Base-by-base conservation (phyloP, 2,797 vertebrate genomes). In the Cynopterus sphinx region DNA sequence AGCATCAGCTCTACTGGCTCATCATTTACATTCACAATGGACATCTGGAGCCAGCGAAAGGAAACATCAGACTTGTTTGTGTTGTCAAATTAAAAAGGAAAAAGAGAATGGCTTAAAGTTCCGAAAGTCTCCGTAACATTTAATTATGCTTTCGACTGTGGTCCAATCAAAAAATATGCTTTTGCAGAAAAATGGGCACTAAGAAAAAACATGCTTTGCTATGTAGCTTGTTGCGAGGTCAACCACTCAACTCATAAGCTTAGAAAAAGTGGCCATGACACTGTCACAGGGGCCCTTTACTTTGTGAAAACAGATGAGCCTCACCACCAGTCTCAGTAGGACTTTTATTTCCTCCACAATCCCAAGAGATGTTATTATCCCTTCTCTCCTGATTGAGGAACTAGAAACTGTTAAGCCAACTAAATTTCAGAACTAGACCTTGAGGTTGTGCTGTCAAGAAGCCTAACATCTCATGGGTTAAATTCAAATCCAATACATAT, bases 31-130 rank as follows among this genome's bases (percentile, higher is more conserved):
- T 98, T 98, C 98, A 98, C 94, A 97, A 92, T 96, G 96, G 98
- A 96, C 98, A 98, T 98, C 98, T 98, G 98, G 96, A 96, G 96
- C 92, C 95, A 94, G 89, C 91, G 92, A 97, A 98, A 98, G 67
- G 75, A 97, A 98, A 96, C 93, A 94, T 86, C 89, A 94, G 94
- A 96, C 90, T 98, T 98, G 68, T 95, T 97, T 97, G 95, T 97
- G 96, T 96, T 98, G 74, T 89, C 88, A 98, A 94, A 97, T 96
- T 97, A 97, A 90, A 92, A 97, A 90, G 79, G 93, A 93, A 97
- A 95, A 96, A 31, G 94, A 97, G 94, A 97, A 96, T 36, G 4
- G 92, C 90, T 98, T 94, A 68, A 97, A 94, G 82, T 98, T 98
- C 97, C 83, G 96, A 92, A 31, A 26, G 61, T 92, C 85, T 98